phyloP scores from a whole-genome alignment of 1,140 invertebrate species.

The Macrocentrus cingulum region DNA sequence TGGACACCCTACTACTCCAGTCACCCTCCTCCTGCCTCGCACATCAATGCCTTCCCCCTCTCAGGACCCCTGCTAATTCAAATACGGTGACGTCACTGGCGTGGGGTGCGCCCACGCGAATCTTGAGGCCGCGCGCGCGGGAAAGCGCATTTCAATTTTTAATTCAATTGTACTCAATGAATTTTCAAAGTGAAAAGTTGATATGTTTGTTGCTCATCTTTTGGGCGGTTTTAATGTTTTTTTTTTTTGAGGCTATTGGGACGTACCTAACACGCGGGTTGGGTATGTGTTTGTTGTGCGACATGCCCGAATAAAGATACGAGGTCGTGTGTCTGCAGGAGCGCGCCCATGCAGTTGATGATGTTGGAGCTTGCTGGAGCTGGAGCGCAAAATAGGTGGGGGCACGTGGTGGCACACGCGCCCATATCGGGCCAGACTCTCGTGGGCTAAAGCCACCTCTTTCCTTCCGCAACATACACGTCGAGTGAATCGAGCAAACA shows the following conservation, averaged over 20 bases:
- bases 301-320: constrained; percentile 37
- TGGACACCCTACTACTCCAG: constrained; percentile 22
- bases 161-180: not conserved
- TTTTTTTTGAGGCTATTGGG: constrained; percentile 25
- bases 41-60: constrained; percentile 17
- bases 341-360: too few species aligned
- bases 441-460: constrained; percentile 35
- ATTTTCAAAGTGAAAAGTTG: constrained; percentile 8
- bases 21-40: constrained; percentile 7
- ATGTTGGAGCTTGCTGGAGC: too few species aligned
- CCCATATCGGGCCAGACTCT: constrained; percentile 37
- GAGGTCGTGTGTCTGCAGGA: constrained; percentile 30
- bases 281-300: constrained; percentile 24
- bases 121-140: too few species aligned
- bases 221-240: constrained; percentile 7
- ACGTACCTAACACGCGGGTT: constrained; percentile 19
- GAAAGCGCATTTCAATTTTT: constrained; percentile 6
- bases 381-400: too few species aligned
- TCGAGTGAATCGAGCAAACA: constrained; percentile 28
- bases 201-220: too few species aligned
- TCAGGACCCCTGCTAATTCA: constrained; percentile 44
- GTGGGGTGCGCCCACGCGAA: constrained; percentile 50
- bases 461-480: constrained; percentile 18
- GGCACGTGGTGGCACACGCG: constrained; percentile 36
- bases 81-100: constrained; percentile 50